Percentiles rank a stretch among this genome's conserved stretches.
Conservation (phyloP, 2,888 invertebrate species). For the Hemaris fuciformis region DNA sequence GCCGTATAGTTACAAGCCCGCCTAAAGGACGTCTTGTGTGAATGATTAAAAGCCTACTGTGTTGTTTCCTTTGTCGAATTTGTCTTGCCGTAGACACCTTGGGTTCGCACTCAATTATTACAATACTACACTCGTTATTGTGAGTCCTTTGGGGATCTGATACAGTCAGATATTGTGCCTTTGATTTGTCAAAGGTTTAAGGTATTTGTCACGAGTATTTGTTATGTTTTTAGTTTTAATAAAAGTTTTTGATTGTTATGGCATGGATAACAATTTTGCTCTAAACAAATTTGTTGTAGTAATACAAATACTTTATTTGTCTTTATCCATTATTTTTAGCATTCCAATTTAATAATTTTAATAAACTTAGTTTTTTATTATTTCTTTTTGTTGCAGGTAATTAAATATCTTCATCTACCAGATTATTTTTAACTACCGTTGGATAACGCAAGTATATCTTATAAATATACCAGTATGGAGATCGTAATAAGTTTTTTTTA, state of each 20-base stretch:
- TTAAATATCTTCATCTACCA: background rate
- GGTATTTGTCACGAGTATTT: too few species aligned
- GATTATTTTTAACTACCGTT: too few species aligned
- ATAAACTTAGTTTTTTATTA: background rate
- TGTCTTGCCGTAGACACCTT: background rate
- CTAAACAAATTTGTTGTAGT: too few species aligned
- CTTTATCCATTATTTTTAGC: too few species aligned
- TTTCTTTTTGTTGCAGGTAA: background rate
- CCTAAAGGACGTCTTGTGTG: slow-evolving; percentile 16
- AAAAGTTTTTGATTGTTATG: too few species aligned
- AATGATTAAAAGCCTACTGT: slow-evolving; percentile 25
- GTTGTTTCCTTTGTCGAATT: background rate
- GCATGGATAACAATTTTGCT: too few species aligned
- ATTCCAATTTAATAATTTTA: background rate
- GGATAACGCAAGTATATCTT: background rate
- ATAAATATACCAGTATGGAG: too few species aligned
- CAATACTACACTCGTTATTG: background rate
- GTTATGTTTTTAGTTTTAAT: too few species aligned
- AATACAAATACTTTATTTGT: background rate
- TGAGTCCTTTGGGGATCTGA: background rate
- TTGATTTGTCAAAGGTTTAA: too few species aligned
- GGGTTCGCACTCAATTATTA: background rate
- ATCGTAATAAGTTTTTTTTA: too few species aligned
- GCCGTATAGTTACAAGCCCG: slow-evolving; percentile 22
- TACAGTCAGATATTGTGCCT: background rate